A percentile compares a stretch with the other conserved stretches of the same genome.
phyloP scores from a whole-genome alignment of 1,140 invertebrate species.

The Apolygus lucorum region DNA sequence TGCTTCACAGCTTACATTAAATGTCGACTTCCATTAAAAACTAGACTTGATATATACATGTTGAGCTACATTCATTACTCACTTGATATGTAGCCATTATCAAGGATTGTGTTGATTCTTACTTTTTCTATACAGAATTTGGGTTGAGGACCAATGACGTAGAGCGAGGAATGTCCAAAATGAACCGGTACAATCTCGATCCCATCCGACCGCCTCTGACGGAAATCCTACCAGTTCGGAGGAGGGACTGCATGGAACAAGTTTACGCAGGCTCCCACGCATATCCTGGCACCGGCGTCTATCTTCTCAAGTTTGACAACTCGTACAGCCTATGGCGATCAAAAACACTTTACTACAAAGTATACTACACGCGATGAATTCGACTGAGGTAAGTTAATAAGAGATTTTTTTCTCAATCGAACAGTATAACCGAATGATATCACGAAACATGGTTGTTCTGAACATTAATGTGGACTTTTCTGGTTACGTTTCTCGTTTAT shows the following conservation, averaged over 20 bases:
- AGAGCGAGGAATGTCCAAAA: slow-evolving; percentile 17
- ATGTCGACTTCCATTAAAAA: no score
- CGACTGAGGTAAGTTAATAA: no score
- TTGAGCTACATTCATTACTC: no score
- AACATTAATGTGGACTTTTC: no score
- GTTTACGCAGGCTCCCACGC: slow-evolving; percentile 94
- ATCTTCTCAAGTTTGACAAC: slow-evolving; percentile 98
- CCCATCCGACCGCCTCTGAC: slow-evolving; percentile 51
- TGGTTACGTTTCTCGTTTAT: no score
- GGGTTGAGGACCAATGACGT: slow-evolving; percentile 21
- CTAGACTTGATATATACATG: no score
- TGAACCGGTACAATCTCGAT: neutral
- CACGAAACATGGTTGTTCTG: no score
- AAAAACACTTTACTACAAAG: slow-evolving; percentile 97
- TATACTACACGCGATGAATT: slow-evolving; percentile 85
- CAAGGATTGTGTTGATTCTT: no score
- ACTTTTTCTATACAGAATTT: slow-evolving; percentile 19
- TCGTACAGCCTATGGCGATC: slow-evolving; percentile 98
- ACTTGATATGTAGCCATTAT: no score
- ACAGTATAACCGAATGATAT: no score
- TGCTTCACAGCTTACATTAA: no score
- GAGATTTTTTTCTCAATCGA: no score
- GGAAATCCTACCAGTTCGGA: slow-evolving; percentile 82
- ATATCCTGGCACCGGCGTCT: slow-evolving; percentile 95
- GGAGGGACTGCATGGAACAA: slow-evolving; percentile 92